Evolutionary conservation across 2,113 vertebrate species (phyloP).

Genomic region (Heterotilapia buettikoferi): DNA sequence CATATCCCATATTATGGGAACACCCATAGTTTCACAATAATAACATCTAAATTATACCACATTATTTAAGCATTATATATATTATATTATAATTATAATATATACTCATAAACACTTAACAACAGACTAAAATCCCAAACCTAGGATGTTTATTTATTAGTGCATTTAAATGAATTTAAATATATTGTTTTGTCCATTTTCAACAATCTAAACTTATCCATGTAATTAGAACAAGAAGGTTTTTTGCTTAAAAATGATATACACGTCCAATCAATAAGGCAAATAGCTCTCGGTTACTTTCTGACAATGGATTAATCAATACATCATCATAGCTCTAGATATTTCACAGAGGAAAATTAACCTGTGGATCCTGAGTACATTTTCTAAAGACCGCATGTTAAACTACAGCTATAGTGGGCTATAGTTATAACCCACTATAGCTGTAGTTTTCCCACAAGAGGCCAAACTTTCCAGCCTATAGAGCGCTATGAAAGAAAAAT

Average conservation of each 20-base stretch:
- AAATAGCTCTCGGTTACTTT: not conserved
- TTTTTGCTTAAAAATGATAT: not conserved
- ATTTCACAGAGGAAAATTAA: not conserved
- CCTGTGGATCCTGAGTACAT: not conserved
- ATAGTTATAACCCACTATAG: not conserved
- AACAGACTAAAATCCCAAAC: not conserved
- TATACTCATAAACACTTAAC: not conserved
- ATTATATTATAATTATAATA: not conserved
- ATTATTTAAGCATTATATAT: not conserved
- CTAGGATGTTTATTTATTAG: not conserved
- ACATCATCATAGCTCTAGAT: not conserved
- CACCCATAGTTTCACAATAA: not conserved
- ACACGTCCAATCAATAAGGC: not conserved
- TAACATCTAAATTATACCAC: not conserved
- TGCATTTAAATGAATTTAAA: not conserved
- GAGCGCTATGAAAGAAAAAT: not conserved
- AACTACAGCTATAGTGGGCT: not conserved
- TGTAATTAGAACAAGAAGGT: not conserved
- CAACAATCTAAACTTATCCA: not conserved
- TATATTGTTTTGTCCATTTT: not conserved
- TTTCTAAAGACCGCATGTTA: not conserved
- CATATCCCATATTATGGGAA: not conserved
- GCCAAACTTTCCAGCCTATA: not conserved
- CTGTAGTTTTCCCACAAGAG: not conserved
- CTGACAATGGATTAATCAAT: not conserved